Percentiles rank a stretch among this genome's conserved stretches.
Evolutionary conservation across 2,888 invertebrate genomes (phyloP).

Genomic region (Suillia variegata): DNA sequence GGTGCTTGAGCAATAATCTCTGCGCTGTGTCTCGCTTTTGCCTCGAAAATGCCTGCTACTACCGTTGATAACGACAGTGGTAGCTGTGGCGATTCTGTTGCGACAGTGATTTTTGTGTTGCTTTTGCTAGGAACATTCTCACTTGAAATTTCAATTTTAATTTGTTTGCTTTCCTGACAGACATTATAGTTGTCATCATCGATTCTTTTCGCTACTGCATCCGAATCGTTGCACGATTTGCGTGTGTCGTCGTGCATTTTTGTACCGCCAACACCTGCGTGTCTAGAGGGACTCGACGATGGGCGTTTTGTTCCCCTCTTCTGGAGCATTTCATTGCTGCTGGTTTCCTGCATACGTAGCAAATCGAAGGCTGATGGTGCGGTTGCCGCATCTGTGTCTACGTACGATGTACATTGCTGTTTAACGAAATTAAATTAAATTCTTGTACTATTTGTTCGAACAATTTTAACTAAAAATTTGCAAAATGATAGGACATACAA

Average conservation of each 20-base stretch:
- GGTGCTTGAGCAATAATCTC: no score
- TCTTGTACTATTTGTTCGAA: neutral
- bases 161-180: conserved; percentile 41
- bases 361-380: conserved; percentile 21
- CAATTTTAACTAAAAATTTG: no score
- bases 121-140: conserved; percentile 38
- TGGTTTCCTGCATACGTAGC: conserved; percentile 18
- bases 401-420: neutral
- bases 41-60: neutral
- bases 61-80: no score
- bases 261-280: conserved; percentile 31
- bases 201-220: conserved; percentile 28
- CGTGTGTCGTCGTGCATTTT: conserved; percentile 11
- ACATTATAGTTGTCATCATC: no score
- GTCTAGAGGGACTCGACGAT: conserved; percentile 42
- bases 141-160: conserved; percentile 36
- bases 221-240: conserved; percentile 18
- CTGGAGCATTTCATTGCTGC: conserved; percentile 22
- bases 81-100: no score
- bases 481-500: no score
- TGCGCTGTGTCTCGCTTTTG: no score
- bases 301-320: conserved; percentile 46
- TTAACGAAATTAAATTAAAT: neutral
- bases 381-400: conserved; percentile 2
- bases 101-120: conserved; percentile 4